phyloP scores from a whole-genome alignment of 1,140 invertebrate genomes.

The Periplaneta americana region DNA sequence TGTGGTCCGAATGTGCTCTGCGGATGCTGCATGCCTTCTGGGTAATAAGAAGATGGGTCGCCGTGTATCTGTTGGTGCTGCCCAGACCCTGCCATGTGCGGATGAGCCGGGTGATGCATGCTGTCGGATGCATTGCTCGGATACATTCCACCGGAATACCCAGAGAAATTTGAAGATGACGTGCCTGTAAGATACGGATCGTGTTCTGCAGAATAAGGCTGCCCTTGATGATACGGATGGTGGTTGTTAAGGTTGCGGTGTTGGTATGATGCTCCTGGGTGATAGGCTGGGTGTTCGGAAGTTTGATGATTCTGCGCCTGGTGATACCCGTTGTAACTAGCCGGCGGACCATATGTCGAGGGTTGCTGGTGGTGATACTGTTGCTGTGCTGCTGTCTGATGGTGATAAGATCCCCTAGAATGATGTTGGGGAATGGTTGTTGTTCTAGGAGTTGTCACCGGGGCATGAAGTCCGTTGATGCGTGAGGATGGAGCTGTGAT shows the following conservation, averaged over 20 bases:
- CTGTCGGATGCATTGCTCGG: background rate
- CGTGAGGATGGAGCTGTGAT: background rate
- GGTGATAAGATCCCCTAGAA: background rate
- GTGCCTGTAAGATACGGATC: background rate
- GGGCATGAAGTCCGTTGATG: conserved; percentile 24
- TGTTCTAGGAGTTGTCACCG: conserved; percentile 27
- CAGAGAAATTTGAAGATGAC: background rate
- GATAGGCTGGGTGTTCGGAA: background rate
- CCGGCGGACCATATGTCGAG: background rate
- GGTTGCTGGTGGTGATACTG: background rate
- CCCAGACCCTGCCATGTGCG: background rate
- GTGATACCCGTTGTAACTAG: background rate
- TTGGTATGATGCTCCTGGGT: background rate
- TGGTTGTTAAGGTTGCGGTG: background rate
- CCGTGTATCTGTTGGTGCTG: background rate
- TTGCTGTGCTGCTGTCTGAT: background rate
- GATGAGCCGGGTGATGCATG: background rate
- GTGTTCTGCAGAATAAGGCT: background rate
- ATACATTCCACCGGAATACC: background rate
- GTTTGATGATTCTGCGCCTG: background rate
- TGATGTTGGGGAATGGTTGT: conserved; percentile 28
- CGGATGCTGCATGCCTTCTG: background rate
- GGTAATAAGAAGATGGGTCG: background rate
- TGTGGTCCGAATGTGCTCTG: background rate
- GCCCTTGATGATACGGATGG: background rate